Percentiles rank a stretch among this genome's conserved stretches.
These are phyloP conservation scores for Amiota communis DNA, from an alignment of 2,888 invertebrate species.

Conservation along the genomic window DNA sequence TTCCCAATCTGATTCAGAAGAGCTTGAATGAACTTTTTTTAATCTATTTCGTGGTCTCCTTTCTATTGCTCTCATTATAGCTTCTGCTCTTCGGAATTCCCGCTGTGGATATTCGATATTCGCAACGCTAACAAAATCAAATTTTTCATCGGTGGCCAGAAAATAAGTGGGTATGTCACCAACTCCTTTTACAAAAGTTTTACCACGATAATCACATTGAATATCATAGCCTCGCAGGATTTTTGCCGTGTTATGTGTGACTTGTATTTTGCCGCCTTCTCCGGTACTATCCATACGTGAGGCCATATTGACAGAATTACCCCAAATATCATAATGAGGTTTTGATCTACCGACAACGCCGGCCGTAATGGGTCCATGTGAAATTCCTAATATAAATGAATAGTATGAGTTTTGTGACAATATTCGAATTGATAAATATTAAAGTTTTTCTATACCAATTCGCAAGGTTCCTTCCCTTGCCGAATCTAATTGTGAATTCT, in stretches of 20 bases:
- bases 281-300: constrained; percentile 97
- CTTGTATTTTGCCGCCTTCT: constrained; percentile 84
- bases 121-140: constrained; percentile 28
- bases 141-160: constrained; percentile 31
- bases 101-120: no score
- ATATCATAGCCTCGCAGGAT: constrained; percentile 81
- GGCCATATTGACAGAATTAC: constrained; percentile 96
- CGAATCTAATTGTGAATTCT: background rate
- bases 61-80: no score
- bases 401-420: constrained; percentile 68
- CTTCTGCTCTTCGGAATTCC: no score
- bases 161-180: constrained; percentile 53
- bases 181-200: constrained; percentile 82
- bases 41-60: no score
- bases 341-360: constrained; percentile 96
- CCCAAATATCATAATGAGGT: constrained; percentile 97
- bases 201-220: constrained; percentile 80
- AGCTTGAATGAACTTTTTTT: no score
- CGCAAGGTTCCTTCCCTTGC: background rate
- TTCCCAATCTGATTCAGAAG: no score
- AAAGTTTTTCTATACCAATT: background rate
- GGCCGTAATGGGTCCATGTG: constrained; percentile 91
- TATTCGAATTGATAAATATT: background rate
- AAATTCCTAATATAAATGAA: constrained; percentile 81
- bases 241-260: constrained; percentile 82